Conservation (phyloP, 2,888 invertebrate genomes). For the Heliconius aoede region DNA sequence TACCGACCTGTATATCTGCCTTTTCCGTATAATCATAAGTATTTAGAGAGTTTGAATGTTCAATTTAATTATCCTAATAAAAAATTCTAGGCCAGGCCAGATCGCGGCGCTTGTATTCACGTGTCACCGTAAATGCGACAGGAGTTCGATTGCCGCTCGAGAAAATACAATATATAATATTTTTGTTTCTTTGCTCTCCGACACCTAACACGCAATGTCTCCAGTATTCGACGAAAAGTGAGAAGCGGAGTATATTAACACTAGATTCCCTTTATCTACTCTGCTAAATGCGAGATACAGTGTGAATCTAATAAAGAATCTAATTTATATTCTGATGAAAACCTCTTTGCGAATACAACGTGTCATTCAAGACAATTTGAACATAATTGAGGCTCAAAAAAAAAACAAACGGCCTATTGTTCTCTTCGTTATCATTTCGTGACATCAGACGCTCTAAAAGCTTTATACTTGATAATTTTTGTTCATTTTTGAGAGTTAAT, state of each 20-base stretch:
- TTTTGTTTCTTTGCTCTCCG: not conserved
- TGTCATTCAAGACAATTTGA: not conserved
- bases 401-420: slow-evolving; percentile 16
- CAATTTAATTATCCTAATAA: too few species aligned
- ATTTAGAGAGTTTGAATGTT: too few species aligned
- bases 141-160: too few species aligned
- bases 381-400: not conserved
- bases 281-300: not conserved
- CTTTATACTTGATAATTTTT: slow-evolving; percentile 1
- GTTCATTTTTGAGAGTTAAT: slow-evolving; percentile 7
- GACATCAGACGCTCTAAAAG: slow-evolving; percentile 24
- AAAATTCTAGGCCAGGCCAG: too few species aligned
- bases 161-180: too few species aligned
- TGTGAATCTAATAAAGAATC: too few species aligned
- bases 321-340: not conserved
- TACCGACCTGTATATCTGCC: too few species aligned
- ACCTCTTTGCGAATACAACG: not conserved
- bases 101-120: not conserved
- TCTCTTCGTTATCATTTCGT: not conserved
- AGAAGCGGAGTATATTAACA: not conserved
- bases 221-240: not conserved
- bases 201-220: not conserved
- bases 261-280: not conserved
- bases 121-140: not conserved
- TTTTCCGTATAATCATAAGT: too few species aligned